Evolutionary conservation across 2,888 invertebrate species (phyloP).

Genomic region (Ormyrus rosae): DNA sequence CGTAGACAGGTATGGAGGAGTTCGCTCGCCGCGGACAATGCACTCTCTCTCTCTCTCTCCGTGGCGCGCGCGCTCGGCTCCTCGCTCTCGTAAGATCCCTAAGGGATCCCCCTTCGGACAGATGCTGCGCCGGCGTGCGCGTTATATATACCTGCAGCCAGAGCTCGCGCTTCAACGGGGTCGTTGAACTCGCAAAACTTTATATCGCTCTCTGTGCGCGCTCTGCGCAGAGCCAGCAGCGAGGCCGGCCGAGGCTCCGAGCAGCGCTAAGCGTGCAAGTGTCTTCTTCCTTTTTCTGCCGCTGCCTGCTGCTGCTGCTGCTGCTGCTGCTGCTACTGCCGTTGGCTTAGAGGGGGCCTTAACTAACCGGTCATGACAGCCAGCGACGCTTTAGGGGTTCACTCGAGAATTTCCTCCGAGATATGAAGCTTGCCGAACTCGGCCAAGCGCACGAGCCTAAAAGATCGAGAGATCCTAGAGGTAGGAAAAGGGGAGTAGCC

Average conservation of each 20-base stretch:
- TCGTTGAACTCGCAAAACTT: constrained; percentile 51
- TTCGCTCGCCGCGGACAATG: constrained; percentile 41
- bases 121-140: constrained; percentile 32
- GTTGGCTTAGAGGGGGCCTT: too few species aligned
- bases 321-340: neutral
- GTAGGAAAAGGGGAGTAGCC: too few species aligned
- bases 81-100: constrained; percentile 12
- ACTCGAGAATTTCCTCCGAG: neutral
- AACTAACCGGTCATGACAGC: constrained; percentile 31
- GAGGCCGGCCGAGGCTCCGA: neutral
- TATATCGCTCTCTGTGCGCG: constrained; percentile 30
- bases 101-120: constrained; percentile 49
- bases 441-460: neutral
- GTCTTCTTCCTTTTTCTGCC: neutral
- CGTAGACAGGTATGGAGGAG: constrained; percentile 18
- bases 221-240: neutral
- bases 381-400: constrained; percentile 12
- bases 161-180: constrained; percentile 29
- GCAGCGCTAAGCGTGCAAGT: neutral
- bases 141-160: neutral
- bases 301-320: neutral
- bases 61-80: too few species aligned
- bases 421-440: constrained; percentile 20
- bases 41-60: constrained; percentile 25
- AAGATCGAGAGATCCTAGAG: neutral